Evolutionary conservation across 2,113 vertebrate species (phyloP).

Genomic region (Carettochelys insculpta): DNA sequence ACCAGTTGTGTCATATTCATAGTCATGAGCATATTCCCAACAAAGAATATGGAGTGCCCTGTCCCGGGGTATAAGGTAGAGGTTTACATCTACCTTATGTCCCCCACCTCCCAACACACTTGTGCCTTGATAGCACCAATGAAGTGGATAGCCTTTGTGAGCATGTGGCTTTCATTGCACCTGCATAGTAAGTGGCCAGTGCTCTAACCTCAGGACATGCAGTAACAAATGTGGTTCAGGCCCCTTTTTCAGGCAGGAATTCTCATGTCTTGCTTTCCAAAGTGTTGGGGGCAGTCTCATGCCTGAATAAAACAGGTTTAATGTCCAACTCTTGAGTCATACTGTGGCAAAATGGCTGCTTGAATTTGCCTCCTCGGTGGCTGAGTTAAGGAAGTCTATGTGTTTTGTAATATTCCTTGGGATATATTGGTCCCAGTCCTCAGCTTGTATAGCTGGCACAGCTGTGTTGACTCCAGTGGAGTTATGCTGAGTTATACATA

Average conservation of each 20-base stretch:
- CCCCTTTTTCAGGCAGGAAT: background rate
- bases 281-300: background rate
- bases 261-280: background rate
- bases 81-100: accelerated
- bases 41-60: too few species aligned
- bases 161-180: background rate
- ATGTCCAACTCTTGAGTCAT: background rate
- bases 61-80: too few species aligned
- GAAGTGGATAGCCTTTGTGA: background rate
- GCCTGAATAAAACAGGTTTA: background rate
- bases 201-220: accelerated
- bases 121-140: background rate
- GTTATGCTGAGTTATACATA: background rate
- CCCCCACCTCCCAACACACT: background rate
- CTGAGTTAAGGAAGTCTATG: background rate
- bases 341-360: background rate
- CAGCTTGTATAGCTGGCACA: background rate
- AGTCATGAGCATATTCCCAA: too few species aligned
- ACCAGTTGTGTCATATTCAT: too few species aligned
- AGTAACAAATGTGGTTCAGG: background rate
- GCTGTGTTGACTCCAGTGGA: background rate
- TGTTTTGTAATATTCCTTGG: background rate
- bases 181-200: background rate
- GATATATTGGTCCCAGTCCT: background rate
- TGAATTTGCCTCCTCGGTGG: background rate